Evolutionary conservation across 2,888 invertebrate species (phyloP), one percentile per base, ranked within the genome.

Genomic region (Drosophila borborema): DNA sequence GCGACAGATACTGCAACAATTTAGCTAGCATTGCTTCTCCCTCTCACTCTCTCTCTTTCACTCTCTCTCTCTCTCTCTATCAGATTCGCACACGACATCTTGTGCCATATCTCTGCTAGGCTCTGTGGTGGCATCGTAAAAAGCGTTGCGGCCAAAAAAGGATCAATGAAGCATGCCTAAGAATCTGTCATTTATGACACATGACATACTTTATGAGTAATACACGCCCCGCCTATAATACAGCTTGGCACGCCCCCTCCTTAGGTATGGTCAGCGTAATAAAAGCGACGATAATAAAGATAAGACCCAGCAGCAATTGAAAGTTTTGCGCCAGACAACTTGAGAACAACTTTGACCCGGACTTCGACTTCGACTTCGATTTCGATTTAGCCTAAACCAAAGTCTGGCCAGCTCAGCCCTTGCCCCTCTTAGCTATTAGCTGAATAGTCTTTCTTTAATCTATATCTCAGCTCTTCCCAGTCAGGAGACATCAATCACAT

Each of bases 161-260:
- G 85, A 89, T 87, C 86, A 86, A 87, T 87, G 86, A 87, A 83
- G 89, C 83, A 87, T 81, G 89, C 85, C 90, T 87, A 89, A 85
- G 89, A 89, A 90, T 89, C 88, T 90, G 88, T 89, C 90, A 89
- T 81, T 80, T 86, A 88, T 89, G 90, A 90, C 89, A 89, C 78
- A 89, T 89, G 90, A 90, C 89, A 90, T 86, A 87, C 82, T 90
- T 89, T 82, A 87, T 73, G 85, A 80, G 83, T 40, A 49, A 40
- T 40, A 31, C 60, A 59, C 38, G 36, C 58, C 28, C 12, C 40
- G 3, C 43, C 16, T 16, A 6, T 10, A 10, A 2, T 10, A 9
- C 18, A 3, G 10, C 10, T 31, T 2, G n/a, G 34, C 20, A 12
- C 45, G 8, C 23, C 41, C 2, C 23, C 34, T 2, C 23, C 23